Conservation (phyloP, 2,888 invertebrate species). For the Cristatella mucedo region DNA sequence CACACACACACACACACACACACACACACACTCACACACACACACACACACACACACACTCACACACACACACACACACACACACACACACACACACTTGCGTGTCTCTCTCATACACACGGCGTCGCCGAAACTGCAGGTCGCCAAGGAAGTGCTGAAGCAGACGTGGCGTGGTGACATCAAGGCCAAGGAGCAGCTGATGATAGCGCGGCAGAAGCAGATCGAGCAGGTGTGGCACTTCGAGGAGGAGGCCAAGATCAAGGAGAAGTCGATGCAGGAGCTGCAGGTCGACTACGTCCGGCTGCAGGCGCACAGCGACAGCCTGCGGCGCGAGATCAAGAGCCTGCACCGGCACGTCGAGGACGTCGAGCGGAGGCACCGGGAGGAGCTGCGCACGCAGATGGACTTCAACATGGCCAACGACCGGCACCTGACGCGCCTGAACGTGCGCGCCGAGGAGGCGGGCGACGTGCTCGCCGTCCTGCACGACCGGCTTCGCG, state of each 20-base stretch:
- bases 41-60: no score
- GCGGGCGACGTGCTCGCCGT: not conserved
- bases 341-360: slow-evolving; percentile 4
- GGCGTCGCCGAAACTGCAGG: no score
- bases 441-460: slow-evolving; percentile 5
- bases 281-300: slow-evolving; percentile 3
- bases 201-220: slow-evolving; percentile 3
- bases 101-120: no score
- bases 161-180: slow-evolving; percentile 9
- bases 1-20: no score
- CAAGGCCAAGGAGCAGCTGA: slow-evolving; percentile 6
- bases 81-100: no score
- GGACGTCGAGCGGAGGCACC: slow-evolving; percentile 3
- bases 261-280: slow-evolving; percentile 8
- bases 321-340: slow-evolving; percentile 5
- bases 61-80: no score
- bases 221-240: slow-evolving; percentile 6
- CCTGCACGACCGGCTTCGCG: not conserved
- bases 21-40: no score
- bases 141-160: slow-evolving; percentile 7
- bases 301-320: slow-evolving; percentile 3
- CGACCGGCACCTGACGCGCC: slow-evolving; percentile 4
- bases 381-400: slow-evolving; percentile 7
- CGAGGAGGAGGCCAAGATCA: slow-evolving; percentile 6
- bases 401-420: slow-evolving; percentile 9